phyloP scores from a whole-genome alignment of 1,140 invertebrate species.

The Trichonephila clavata region DNA sequence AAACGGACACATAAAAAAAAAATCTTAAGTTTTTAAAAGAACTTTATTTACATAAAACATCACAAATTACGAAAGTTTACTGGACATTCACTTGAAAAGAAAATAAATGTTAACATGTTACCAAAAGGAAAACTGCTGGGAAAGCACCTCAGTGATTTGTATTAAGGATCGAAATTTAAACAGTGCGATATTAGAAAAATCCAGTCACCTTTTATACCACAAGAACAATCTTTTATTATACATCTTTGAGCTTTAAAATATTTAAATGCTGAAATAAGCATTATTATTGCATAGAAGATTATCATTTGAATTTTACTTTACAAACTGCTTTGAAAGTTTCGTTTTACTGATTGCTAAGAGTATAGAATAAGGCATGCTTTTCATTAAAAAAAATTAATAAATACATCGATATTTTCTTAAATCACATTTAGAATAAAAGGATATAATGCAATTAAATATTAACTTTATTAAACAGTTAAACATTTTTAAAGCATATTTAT shows the following conservation, averaged over 20 bases:
- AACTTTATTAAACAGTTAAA: too few relatives aligned
- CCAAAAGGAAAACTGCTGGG: constrained; percentile 37
- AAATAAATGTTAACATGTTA: constrained; percentile 50
- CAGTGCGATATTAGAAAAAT: constrained; percentile 54
- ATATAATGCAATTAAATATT: too few relatives aligned
- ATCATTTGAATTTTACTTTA: too few relatives aligned
- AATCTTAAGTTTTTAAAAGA: constrained; percentile 57
- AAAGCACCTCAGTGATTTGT: constrained; percentile 67
- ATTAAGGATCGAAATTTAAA: constrained; percentile 42
- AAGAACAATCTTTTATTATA: neutral
- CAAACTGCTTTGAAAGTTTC: too few relatives aligned
- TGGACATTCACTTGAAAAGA: constrained; percentile 55
- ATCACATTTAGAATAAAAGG: too few relatives aligned
- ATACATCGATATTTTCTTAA: too few relatives aligned
- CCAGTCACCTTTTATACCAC: constrained; percentile 51
- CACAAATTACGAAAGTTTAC: constrained; percentile 60
- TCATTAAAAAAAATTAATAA: too few relatives aligned
- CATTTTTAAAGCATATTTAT: too few relatives aligned
- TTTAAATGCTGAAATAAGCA: neutral
- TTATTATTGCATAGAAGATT: neutral
- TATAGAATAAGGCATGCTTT: too few relatives aligned
- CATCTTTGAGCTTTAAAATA: neutral
- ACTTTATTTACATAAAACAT: constrained; percentile 71
- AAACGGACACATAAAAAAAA: too few relatives aligned
- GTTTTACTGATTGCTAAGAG: too few relatives aligned